phyloP scores from a whole-genome alignment of 1,140 invertebrate genomes.

The Cydia amplana region DNA sequence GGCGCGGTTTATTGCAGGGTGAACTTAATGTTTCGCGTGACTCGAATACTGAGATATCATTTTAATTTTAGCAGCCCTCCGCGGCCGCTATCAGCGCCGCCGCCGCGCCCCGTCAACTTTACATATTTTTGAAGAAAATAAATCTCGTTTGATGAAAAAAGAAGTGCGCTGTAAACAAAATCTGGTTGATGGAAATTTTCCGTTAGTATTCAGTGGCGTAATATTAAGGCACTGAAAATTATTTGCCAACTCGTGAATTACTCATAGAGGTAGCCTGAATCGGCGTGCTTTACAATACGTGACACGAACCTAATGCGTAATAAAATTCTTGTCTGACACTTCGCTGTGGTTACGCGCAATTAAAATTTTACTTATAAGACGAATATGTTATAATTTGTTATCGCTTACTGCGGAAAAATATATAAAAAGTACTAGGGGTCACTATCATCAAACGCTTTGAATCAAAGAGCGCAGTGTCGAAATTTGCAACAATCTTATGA shows the following conservation, averaged over 20 bases:
- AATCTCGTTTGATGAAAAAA: slow-evolving; percentile 76
- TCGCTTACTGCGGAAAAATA: background rate
- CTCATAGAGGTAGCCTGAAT: slow-evolving; percentile 1
- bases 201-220: slow-evolving; percentile 64
- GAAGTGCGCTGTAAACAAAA: slow-evolving; percentile 68
- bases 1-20: slow-evolving; percentile 71
- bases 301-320: slow-evolving; percentile 8
- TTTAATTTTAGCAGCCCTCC: slow-evolving; percentile 70
- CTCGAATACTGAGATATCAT: slow-evolving; percentile 75
- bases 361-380: background rate
- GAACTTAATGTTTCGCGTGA: slow-evolving; percentile 78
- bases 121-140: slow-evolving; percentile 74
- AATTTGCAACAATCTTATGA: slow-evolving; percentile 62
- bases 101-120: slow-evolving; percentile 60
- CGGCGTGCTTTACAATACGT: slow-evolving; percentile 12
- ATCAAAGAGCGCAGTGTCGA: slow-evolving; percentile 45
- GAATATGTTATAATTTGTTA: background rate
- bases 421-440: slow-evolving; percentile 11
- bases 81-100: slow-evolving; percentile 56
- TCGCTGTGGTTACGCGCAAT: slow-evolving; percentile 3
- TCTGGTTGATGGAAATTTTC: slow-evolving; percentile 69
- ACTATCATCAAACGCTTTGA: slow-evolving; percentile 41
- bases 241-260: slow-evolving; percentile 31
- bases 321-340: background rate
- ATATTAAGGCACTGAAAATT: slow-evolving; percentile 46